Conservation (phyloP, 2,888 invertebrate genomes). For the Hydropsyche betteni region DNA sequence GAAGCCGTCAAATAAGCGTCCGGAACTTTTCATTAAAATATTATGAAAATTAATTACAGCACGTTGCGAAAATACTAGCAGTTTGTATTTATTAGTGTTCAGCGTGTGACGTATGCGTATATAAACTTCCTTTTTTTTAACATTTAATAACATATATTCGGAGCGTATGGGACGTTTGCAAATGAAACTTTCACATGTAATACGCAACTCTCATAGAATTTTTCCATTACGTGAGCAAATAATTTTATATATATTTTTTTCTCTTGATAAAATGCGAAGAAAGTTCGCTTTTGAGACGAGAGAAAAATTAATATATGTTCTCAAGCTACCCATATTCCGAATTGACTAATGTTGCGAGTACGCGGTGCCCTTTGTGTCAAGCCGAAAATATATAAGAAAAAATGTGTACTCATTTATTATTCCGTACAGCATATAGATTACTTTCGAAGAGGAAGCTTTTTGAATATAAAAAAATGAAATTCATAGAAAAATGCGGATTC, state of each 20-base stretch:
- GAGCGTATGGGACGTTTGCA: neutral
- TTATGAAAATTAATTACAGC: slow-evolving; percentile 36
- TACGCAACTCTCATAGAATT: neutral
- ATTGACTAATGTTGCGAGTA: slow-evolving; percentile 45
- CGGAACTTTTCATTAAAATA: slow-evolving; percentile 37
- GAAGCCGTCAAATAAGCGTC: slow-evolving; percentile 38
- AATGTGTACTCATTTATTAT: slow-evolving; percentile 36
- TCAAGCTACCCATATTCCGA: slow-evolving; percentile 12
- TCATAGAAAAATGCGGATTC: too few relatives aligned
- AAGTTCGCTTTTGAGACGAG: slow-evolving; percentile 4
- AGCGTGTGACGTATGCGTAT: slow-evolving; percentile 6
- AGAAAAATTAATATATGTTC: slow-evolving; percentile 34
- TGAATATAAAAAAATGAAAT: neutral
- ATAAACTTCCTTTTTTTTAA: slow-evolving; percentile 5
- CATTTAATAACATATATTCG: neutral
- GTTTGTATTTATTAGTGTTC: slow-evolving; percentile 23
- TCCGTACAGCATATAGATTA: slow-evolving; percentile 20
- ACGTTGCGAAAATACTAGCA: slow-evolving; percentile 19
- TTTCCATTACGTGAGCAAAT: neutral
- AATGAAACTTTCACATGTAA: neutral
- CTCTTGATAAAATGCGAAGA: neutral
- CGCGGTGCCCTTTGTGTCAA: slow-evolving; percentile 47
- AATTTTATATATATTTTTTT: slow-evolving; percentile 7
- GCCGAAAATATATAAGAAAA: slow-evolving; percentile 30
- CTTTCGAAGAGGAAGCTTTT: slow-evolving; percentile 17